A percentile compares a stretch with the other conserved stretches of the same genome.
Evolutionary conservation across 23 tunicate genomes (phyloP).

Genomic region (Botrylloides violaceus): DNA sequence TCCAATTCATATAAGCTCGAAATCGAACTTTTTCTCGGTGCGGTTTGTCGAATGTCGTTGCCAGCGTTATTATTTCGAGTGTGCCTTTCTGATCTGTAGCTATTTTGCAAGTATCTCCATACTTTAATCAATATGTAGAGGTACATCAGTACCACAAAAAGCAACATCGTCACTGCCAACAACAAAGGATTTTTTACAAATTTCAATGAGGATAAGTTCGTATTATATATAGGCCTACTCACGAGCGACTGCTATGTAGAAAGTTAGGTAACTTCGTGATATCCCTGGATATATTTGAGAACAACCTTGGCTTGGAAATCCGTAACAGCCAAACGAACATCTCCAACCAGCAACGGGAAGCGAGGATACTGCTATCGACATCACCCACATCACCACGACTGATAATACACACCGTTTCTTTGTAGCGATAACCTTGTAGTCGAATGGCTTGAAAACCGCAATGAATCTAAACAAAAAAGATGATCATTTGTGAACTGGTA

Average conservation of each 20-base stretch:
- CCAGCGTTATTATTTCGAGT: neutral
- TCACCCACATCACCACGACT: constrained; percentile 14
- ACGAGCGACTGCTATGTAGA: constrained; percentile 8
- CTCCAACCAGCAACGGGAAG: constrained; percentile 27
- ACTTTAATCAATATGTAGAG: constrained; percentile 17
- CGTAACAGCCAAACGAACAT: constrained; percentile 15
- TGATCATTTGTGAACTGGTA: too few species aligned
- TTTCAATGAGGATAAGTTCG: neutral
- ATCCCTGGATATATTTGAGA: constrained; percentile 25
- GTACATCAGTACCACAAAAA: constrained; percentile 20
- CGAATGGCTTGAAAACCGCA: constrained; percentile 23
- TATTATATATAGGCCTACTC: neutral
- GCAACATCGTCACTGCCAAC: neutral
- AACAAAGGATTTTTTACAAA: neutral
- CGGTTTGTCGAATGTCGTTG: neutral
- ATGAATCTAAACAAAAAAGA: constrained; percentile 22
- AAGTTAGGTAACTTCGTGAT: constrained; percentile 16
- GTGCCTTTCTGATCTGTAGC: neutral
- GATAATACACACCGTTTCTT: constrained; percentile 15
- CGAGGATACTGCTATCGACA: constrained; percentile 6
- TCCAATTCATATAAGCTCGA: neutral
- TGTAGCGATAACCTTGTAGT: constrained; percentile 10
- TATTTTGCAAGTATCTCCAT: constrained; percentile 13
- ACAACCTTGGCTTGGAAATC: constrained; percentile 20
- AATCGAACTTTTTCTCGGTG: neutral